Percentiles rank a stretch among this genome's conserved stretches.
phyloP scores from a whole-genome alignment of 2,888 invertebrate genomes.

The Idaea straminata region DNA sequence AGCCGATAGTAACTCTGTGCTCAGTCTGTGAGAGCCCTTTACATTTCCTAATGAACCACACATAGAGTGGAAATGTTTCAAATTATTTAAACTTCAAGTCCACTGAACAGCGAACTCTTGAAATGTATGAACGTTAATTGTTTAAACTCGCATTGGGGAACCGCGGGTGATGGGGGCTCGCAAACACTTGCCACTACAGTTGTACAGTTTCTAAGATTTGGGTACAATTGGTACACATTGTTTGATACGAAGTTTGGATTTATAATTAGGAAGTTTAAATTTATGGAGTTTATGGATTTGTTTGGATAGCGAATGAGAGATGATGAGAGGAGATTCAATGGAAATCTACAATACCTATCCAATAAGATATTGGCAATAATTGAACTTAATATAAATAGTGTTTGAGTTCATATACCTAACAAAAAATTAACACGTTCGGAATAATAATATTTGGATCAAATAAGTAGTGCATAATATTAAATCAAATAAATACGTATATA shows the following conservation, averaged over 20 bases:
- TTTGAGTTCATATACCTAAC: no score
- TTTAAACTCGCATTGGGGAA: neutral
- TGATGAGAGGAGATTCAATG: neutral
- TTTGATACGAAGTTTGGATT: neutral
- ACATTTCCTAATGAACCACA: neutral
- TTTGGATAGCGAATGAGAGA: neutral
- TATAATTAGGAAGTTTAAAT: neutral
- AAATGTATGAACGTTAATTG: conserved; percentile 1
- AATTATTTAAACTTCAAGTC: neutral
- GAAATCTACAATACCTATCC: neutral
- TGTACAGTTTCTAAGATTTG: neutral
- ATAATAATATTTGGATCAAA: no score
- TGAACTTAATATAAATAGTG: no score
- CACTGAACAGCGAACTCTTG: neutral
- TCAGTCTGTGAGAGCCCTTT: neutral
- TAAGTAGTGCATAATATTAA: no score
- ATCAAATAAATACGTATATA: no score
- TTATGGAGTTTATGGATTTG: neutral
- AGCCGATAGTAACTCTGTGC: neutral
- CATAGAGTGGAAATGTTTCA: neutral
- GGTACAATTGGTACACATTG: neutral
- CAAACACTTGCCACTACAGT: neutral
- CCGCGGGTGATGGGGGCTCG: neutral
- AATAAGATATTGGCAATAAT: no score
- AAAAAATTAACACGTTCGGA: no score